Conservation (phyloP, 2,113 vertebrate species). For the Laticauda laticaudata region DNA sequence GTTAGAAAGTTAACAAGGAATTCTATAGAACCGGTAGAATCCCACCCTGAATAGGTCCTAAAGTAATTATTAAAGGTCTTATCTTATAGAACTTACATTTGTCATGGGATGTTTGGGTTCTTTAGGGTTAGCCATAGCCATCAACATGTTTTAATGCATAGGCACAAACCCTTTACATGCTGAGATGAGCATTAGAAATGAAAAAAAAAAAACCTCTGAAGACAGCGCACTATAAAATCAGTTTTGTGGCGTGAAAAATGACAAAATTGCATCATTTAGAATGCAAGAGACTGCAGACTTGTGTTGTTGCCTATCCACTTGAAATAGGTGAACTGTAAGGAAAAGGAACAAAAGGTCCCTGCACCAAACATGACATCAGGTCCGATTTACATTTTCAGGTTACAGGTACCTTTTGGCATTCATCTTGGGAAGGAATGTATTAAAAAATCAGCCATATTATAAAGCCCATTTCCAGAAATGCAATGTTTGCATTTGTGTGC, state of each 20-base stretch:
- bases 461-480: background rate
- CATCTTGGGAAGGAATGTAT: background rate
- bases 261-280: slow-evolving; percentile 53
- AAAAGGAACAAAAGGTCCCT: background rate
- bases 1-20: too few species aligned
- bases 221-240: slow-evolving; percentile 67
- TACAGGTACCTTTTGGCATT: background rate
- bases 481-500: background rate
- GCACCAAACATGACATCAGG: background rate
- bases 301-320: background rate
- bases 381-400: background rate
- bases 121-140: too few species aligned
- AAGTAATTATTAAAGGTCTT: background rate
- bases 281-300: slow-evolving; percentile 1
- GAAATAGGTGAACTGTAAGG: rapidly evolving
- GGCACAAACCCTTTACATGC: slow-evolving; percentile 56
- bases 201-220: slow-evolving; percentile 39
- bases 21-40: too few species aligned
- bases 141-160: background rate
- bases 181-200: slow-evolving; percentile 49
- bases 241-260: slow-evolving; percentile 60
- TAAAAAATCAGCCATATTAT: background rate
- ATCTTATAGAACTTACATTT: background rate
- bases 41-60: background rate
- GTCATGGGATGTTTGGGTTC: rapidly evolving